phyloP scores from a whole-genome alignment of 2,888 invertebrate genomes.

The Heteromurus nitidus region DNA sequence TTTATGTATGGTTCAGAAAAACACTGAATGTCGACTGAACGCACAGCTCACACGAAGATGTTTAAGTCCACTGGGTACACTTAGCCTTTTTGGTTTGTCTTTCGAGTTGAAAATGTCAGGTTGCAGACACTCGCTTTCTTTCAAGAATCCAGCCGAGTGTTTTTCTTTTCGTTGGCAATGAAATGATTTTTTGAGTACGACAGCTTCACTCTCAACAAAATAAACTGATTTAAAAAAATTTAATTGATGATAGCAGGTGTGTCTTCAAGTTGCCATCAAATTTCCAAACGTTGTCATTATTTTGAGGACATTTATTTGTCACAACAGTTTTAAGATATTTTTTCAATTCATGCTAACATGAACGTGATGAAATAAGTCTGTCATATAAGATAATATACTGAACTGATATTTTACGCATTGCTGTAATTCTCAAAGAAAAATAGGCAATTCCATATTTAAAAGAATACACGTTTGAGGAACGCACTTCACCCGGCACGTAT shows the following conservation, averaged over 20 bases:
- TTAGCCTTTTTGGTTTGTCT: neutral
- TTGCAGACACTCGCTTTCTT: neutral
- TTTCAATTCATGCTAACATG: too few relatives aligned
- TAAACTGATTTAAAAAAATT: too few relatives aligned
- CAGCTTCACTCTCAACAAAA: neutral
- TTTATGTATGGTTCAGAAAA: too few relatives aligned
- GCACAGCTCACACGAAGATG: neutral
- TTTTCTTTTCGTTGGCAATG: neutral
- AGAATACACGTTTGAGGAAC: neutral
- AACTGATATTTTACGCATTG: too few relatives aligned
- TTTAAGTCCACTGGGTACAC: neutral
- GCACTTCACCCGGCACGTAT: neutral
- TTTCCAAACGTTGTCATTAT: neutral
- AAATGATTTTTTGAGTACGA: neutral
- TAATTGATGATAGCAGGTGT: too few relatives aligned
- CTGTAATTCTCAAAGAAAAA: neutral
- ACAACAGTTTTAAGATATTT: too few relatives aligned
- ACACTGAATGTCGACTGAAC: too few relatives aligned
- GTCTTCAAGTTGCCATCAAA: neutral
- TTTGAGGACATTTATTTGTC: neutral
- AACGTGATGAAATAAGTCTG: too few relatives aligned
- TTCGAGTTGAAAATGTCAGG: neutral
- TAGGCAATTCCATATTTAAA: neutral
- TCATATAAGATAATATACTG: too few relatives aligned
- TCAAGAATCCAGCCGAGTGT: neutral